These are phyloP conservation scores for Emydura subglobosa DNA, from an alignment of 2,113 vertebrate species.

Conservation along the genomic window DNA sequence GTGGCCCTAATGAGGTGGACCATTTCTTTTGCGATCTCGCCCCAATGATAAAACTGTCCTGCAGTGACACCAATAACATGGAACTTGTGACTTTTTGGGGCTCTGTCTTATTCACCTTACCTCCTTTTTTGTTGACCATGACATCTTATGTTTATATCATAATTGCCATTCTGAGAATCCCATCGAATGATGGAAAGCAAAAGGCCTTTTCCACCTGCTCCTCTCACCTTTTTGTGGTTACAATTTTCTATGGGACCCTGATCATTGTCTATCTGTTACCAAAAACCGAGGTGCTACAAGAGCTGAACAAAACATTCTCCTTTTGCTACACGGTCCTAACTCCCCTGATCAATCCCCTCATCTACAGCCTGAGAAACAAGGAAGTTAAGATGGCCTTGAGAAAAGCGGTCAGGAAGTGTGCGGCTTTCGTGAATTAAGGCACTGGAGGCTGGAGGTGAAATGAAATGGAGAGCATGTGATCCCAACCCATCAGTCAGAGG, in stretches of 20 bases:
- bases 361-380: constrained; percentile 45
- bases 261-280: neutral
- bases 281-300: neutral
- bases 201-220: constrained; percentile 10
- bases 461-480: neutral
- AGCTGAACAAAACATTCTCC: neutral
- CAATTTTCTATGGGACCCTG: neutral
- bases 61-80: neutral
- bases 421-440: neutral
- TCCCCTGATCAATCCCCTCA: constrained; percentile 42
- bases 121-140: neutral
- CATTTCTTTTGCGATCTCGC: constrained; percentile 55
- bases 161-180: neutral
- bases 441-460: neutral
- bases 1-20: constrained; percentile 33
- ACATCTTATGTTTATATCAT: neutral
- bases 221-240: constrained; percentile 5
- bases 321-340: constrained; percentile 39
- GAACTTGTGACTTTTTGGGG: neutral
- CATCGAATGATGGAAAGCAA: neutral
- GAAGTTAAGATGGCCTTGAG: constrained; percentile 14
- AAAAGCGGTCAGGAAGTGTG: neutral
- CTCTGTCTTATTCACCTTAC: constrained; percentile 18
- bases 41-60: constrained; percentile 35
- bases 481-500: no score